Conservation (phyloP, 2,113 vertebrate species). For the Physeter macrocephalus region DNA sequence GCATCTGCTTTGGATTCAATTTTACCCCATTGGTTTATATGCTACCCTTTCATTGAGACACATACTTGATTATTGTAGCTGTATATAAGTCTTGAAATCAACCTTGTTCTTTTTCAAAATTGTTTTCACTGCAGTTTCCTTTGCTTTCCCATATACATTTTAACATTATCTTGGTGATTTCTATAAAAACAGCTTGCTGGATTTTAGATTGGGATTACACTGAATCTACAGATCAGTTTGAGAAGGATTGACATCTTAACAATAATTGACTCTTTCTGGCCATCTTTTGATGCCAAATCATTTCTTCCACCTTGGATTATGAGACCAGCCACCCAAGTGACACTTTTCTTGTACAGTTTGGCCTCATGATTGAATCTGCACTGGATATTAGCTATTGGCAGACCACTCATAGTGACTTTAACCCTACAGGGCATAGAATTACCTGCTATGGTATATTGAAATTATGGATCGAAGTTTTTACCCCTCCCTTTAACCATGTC, state of each 20-base stretch:
- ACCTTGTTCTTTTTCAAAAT: background rate
- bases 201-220: background rate
- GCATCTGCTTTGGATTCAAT: background rate
- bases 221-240: background rate
- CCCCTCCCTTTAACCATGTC: background rate
- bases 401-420: background rate
- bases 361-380: background rate
- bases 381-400: background rate
- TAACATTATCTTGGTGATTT: background rate
- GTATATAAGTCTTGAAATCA: background rate
- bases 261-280: background rate
- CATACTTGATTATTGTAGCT: background rate
- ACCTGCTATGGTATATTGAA: background rate
- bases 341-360: background rate
- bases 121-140: background rate
- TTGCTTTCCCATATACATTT: background rate
- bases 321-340: background rate
- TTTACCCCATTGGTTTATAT: background rate
- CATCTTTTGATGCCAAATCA: background rate
- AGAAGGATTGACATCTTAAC: background rate
- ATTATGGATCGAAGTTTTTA: background rate
- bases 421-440: background rate
- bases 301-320: background rate
- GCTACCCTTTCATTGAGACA: background rate
- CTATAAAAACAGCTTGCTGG: background rate